Base-by-base conservation (phyloP, 2,888 invertebrate species). In the Eupelmus urozonus region DNA sequence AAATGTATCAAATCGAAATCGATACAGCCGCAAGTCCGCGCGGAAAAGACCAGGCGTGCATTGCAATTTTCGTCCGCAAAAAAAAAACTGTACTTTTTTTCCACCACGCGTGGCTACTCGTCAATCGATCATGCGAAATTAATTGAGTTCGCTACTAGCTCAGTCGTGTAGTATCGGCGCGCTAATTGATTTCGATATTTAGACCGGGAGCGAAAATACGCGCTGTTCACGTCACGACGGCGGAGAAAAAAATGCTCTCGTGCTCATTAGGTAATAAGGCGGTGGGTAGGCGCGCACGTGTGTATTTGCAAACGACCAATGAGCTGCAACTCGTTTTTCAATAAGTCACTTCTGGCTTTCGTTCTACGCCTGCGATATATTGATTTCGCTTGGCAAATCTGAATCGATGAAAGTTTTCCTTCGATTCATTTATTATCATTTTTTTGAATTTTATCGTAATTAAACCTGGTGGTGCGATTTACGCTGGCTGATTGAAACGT, bases 161-260 rank as follows among this genome's bases (percentile, higher is more conserved):
- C 18, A n/a, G n/a, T n/a, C 49, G 23, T 5, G 11, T n/a, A 60
- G 23, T 42, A 62, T 51, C 53, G 62, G 23, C 13, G 0, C 27
- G 23, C 63, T 73, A 73, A 73, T 73, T 73, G 72, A 73, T 73
- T 73, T 63, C 29, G 25, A 73, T 72, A 13, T 45, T 7, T 34
- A 42, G 13, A 45, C 40, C 13, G 13, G 45, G 13, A 45, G 45
- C 2, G 45, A 45, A 45, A 45, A 45, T n/a, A 63, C 57, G 27
- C 16, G 16, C 16, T 3, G 27, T 45, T 45, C 23, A 63, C 45
- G 34, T 45, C 18, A 49, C 45, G 20, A 13, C 13, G 16, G 45
- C 9, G 16, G 45, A 7, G 16, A 45, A 45, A 45, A 13, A 45
- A 45, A 45, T 7, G 13, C 2, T 5, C 9, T 9, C 5, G 34